Conservation (phyloP, 2,888 invertebrate genomes). For the Panzeria rudis region DNA sequence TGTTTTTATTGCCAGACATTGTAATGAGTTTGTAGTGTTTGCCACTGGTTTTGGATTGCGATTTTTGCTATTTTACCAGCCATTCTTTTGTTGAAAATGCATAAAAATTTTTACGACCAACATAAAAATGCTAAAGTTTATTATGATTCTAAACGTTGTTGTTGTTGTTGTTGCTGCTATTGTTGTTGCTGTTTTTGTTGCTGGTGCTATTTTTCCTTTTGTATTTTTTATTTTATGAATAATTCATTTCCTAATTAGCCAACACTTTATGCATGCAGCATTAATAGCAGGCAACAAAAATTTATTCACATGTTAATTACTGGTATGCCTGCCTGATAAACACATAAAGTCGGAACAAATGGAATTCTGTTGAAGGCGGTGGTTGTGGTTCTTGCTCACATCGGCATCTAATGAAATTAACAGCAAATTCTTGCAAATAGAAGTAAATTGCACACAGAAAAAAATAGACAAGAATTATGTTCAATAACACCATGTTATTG, state of each 20-base stretch:
- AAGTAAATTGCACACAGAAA: no score
- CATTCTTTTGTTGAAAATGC: constrained; percentile 25
- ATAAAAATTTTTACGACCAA: constrained; percentile 41
- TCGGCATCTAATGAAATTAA: neutral
- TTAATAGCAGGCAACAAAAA: neutral
- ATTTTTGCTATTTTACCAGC: constrained; percentile 8
- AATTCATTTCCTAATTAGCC: constrained; percentile 44
- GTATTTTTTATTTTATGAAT: constrained; percentile 29
- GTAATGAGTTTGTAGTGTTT: constrained; percentile 36
- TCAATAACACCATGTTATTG: no score
- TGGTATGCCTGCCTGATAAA: neutral
- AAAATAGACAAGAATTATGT: no score
- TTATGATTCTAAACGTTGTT: constrained; percentile 8
- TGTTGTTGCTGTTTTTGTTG: neutral
- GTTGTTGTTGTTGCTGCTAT: neutral
- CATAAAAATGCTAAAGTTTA: constrained; percentile 38
- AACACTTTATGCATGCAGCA: constrained; percentile 28
- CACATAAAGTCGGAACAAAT: neutral
- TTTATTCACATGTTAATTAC: constrained; percentile 3
- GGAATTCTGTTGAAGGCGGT: neutral
- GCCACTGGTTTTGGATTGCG: constrained; percentile 7
- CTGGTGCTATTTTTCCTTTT: neutral
- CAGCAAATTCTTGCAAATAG: neutral
- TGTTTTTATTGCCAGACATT: constrained; percentile 18
- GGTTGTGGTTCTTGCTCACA: neutral